Percentiles rank a stretch among this genome's conserved stretches.
phyloP scores from a whole-genome alignment of 53 echinoderm and acorn worm species.

The Antedon mediterranea region DNA sequence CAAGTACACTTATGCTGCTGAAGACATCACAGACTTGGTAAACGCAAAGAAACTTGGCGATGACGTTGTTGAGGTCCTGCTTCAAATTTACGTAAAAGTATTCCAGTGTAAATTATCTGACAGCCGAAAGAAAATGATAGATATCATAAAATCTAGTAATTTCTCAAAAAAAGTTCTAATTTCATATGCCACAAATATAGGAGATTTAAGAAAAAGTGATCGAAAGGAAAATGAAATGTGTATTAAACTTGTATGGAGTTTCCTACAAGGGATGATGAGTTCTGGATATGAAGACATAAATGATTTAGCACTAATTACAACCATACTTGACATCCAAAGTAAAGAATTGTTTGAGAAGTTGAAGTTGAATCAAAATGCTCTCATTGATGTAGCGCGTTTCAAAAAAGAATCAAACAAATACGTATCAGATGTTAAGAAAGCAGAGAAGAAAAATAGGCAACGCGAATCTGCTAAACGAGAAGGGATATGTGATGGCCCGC shows the following conservation, averaged over 20 bases:
- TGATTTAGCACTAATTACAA: slow-evolving; percentile 12
- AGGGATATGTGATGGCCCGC: slow-evolving; percentile 1
- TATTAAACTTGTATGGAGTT: too few species aligned
- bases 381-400: slow-evolving; percentile 4
- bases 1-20: too few species aligned
- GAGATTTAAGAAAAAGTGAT: too few species aligned
- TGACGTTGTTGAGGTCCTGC: slow-evolving; percentile 47
- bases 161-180: too few species aligned
- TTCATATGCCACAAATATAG: too few species aligned
- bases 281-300: too few species aligned
- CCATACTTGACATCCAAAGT: slow-evolving; percentile 12
- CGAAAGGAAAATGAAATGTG: too few species aligned
- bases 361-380: slow-evolving; percentile 9
- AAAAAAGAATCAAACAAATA: too few species aligned
- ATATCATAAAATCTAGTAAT: slow-evolving; percentile 17
- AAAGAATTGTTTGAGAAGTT: slow-evolving; percentile 18
- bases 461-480: too few species aligned
- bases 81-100: slow-evolving; percentile 34
- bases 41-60: slow-evolving; percentile 35
- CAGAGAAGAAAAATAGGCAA: too few species aligned
- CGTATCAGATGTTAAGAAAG: too few species aligned
- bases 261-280: slow-evolving; percentile 1
- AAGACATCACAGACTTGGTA: slow-evolving; percentile 37
- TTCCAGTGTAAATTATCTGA: slow-evolving; percentile 25
- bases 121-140: slow-evolving; percentile 30